Percentiles rank a stretch among this genome's conserved stretches.
Evolutionary conservation across 2,797 vertebrate genomes (phyloP).

Genomic region (Buphagus erythrorhynchus): DNA sequence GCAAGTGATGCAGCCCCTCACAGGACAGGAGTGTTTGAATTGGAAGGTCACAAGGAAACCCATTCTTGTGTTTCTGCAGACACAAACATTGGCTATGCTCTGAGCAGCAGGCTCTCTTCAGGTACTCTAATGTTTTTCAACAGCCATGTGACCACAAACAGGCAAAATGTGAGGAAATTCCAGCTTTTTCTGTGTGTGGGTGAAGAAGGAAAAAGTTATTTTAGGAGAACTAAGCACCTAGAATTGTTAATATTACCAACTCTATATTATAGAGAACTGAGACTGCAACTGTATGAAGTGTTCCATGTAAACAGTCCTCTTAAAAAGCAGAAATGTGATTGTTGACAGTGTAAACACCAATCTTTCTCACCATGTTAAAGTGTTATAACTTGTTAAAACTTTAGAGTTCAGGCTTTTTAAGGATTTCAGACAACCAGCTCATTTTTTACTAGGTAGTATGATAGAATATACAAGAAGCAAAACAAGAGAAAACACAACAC

Average conservation of each 20-base stretch:
- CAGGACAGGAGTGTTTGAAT: not conserved
- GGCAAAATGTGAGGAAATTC: not conserved
- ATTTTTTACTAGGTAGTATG: not conserved
- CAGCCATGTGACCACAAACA: not conserved
- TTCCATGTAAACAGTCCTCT: not conserved
- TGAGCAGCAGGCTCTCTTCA: not conserved
- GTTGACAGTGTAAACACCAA: not conserved
- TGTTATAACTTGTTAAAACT: not conserved
- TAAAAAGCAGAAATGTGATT: not conserved
- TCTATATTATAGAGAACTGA: not conserved
- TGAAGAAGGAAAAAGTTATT: not conserved
- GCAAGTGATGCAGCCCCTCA: not conserved
- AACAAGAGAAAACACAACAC: not conserved
- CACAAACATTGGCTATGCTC: not conserved
- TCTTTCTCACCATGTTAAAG: not conserved
- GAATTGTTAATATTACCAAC: not conserved
- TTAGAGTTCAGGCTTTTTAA: not conserved
- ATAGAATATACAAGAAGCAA: not conserved
- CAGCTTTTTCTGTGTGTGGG: not conserved
- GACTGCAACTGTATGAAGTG: not conserved
- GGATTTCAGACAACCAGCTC: not conserved
- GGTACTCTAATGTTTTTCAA: not conserved
- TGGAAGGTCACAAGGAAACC: not conserved
- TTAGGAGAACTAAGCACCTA: not conserved
- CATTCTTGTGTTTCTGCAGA: not conserved